These are phyloP conservation scores for Apostichopus leukothele DNA, from an alignment of 53 echinoderm and acorn worm species.

Conservation along the genomic window DNA sequence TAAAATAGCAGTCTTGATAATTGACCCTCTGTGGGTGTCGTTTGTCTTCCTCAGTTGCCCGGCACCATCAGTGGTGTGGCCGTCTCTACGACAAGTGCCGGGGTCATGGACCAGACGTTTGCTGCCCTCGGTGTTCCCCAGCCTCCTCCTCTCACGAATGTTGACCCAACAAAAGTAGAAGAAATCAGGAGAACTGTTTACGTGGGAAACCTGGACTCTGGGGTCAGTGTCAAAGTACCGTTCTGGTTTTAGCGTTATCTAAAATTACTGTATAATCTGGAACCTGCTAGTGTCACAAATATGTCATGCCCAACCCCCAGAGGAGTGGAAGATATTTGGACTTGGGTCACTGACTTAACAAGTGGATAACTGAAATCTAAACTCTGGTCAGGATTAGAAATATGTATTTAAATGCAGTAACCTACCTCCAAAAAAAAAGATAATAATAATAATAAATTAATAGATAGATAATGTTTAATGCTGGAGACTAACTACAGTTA, in stretches of 20 bases:
- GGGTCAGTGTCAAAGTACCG: conserved; percentile 61
- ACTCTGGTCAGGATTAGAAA: no score
- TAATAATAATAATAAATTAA: no score
- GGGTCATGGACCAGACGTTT: conserved; percentile 51
- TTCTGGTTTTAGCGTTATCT: background rate
- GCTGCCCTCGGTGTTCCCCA: conserved; percentile 93
- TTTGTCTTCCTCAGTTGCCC: conserved; percentile 39
- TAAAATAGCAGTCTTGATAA: background rate
- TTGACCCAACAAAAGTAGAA: conserved; percentile 96
- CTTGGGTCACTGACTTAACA: no score
- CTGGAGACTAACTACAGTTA: no score
- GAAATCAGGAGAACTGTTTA: conserved; percentile 96
- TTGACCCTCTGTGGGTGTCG: background rate
- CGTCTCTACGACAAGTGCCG: conserved; percentile 47
- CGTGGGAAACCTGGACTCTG: conserved; percentile 95
- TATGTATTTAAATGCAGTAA: no score
- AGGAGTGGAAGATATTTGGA: no score
- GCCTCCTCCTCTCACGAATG: conserved; percentile 91
- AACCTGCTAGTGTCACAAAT: no score
- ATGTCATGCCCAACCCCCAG: no score
- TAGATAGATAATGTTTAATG: no score
- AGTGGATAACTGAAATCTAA: no score
- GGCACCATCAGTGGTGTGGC: conserved; percentile 30
- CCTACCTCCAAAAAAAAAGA: no score
- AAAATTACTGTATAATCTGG: no score